A percentile compares a stretch with the other conserved stretches of the same genome.
phyloP scores from a whole-genome alignment of 2,888 invertebrate species.

The Priocnemis perturbator region DNA sequence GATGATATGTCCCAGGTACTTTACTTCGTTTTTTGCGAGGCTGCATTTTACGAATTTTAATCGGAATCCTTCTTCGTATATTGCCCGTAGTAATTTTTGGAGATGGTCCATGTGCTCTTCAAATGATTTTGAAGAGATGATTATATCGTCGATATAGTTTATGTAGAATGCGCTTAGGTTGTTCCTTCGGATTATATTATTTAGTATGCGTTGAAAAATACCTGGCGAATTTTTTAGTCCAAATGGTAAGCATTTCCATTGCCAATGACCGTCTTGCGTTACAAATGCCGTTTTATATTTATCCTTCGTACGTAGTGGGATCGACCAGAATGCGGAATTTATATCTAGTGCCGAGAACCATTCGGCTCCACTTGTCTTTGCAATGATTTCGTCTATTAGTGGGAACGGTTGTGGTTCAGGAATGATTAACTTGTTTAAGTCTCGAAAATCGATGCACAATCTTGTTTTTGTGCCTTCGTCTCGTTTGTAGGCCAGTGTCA shows the following conservation, averaged over 20 bases:
- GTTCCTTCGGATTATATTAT: conserved; percentile 44
- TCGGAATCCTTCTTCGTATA: conserved; percentile 38
- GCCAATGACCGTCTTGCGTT: conserved; percentile 27
- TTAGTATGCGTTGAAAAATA: conserved; percentile 50
- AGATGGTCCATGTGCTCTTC: too few relatives aligned
- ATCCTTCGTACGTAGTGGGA: conserved; percentile 37
- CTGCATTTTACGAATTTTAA: conserved; percentile 38
- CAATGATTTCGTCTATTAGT: conserved; percentile 33
- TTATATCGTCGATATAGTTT: conserved; percentile 38
- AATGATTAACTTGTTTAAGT: not conserved
- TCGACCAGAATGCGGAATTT: conserved; percentile 22
- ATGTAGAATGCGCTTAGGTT: conserved; percentile 38
- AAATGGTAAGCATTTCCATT: conserved; percentile 36
- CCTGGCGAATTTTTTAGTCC: conserved; percentile 38
- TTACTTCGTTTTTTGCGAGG: conserved; percentile 40
- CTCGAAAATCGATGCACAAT: too few relatives aligned
- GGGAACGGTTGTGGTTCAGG: conserved; percentile 22
- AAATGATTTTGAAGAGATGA: conserved; percentile 39
- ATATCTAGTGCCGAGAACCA: conserved; percentile 35
- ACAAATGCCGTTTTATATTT: conserved; percentile 31
- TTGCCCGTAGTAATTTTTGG: conserved; percentile 31
- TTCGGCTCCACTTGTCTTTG: conserved; percentile 29
- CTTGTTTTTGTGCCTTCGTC: conserved; percentile 27
- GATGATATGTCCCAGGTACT: conserved; percentile 40
- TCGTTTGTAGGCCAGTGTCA: conserved; percentile 34